Evolutionary conservation across 2,113 vertebrate species (phyloP), one percentile per base, ranked within the genome.

Genomic region (Leuciscus idus): DNA sequence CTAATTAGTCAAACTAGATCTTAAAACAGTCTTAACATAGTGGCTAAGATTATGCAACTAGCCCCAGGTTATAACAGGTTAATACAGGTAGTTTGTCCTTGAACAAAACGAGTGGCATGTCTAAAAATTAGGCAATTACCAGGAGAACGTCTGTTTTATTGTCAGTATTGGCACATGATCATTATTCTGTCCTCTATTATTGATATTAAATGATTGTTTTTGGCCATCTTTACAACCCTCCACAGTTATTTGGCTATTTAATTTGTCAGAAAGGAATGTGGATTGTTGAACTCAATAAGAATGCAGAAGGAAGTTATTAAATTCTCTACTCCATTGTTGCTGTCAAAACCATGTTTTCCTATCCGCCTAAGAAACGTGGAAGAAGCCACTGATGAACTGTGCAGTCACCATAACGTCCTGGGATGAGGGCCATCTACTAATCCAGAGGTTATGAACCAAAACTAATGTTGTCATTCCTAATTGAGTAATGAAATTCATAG

Each of bases 381-480:
- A 61, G 10, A 81, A 48, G 59, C 36, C 39, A 7, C n/a, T 64
- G 43, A 82, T 82, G 80, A 52, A 70, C 43, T 68, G 80, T 82
- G 43, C 23, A 64, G n/a, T 66, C 39, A 30, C 43, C 39, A 48
- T 81, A 19, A 66, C 2, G 39, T 81, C 79, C 79, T 30, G 79
- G 79, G 79, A 81, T 66, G 39, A 81, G 79, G 79, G 79, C 79
- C 79, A 66, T 81, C 17, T 15, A 48, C 79, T 48, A 64, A 81
- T 81, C 59, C 39, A 81, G 79, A 81, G 62, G 46, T 70, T 82
- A 82, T 30, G 39, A 82, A 82, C 81, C 81, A 68, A 52, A 64
- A 70, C 19, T 52, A 68, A 55, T 82, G 26, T 68, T 70, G 81
- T 82, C 80, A 82, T 70, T 52, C 36, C 59, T 81, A 64, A 81